Base-by-base conservation (phyloP, 2,797 vertebrate species). In the Pipistrellus pipistrellus region DNA sequence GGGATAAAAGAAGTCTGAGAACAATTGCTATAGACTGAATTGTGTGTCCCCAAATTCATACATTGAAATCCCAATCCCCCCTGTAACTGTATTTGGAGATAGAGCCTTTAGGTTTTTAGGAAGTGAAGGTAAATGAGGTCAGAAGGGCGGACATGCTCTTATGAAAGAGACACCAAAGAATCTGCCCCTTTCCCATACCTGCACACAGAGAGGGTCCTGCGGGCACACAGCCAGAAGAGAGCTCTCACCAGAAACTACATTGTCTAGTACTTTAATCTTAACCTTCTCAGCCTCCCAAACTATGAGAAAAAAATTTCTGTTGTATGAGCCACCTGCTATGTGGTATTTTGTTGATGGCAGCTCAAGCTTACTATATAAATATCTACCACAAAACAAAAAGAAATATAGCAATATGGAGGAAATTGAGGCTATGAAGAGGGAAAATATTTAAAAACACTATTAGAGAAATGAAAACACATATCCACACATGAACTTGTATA, bases 321-420 rank as follows among this genome's bases (percentile, higher is more conserved):
- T 66, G 55, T 62, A 81, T 66, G 86, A 82, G 46, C 46, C 38
- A 59, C 64, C 38, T 32, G 72, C 51, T 59, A 21, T 87, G 11
- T 62, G 76, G 32, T 71, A 90, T 86, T 94, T 90, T 82, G 81
- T 89, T 75, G n/a, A 77, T 14, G 55, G 53, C 20, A 82, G 15
- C 46, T 71, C 44, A 25, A 72, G 44, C 25, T 86, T 46, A 32
- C 17, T 66, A 86, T 48, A 72, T 6, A 82, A 88, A 94, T 10
- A 76, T 80, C 48, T n/a, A 38, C 71, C 94, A 89, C 12, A 92
- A 92, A 84, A 92, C 55, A 62, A 80, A 83, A 82, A 48, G 10
- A 71, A 90, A 75, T 88, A 57, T 3, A 57, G 59, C 30, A 38
- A 82, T 77, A 77, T 53, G 41, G 53, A 91, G 25, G 32, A 93